Percentiles rank a stretch among this genome's conserved stretches.
These are phyloP conservation scores for Emydura subglobosa DNA, from an alignment of 2,113 vertebrate species.

Conservation along the genomic window DNA sequence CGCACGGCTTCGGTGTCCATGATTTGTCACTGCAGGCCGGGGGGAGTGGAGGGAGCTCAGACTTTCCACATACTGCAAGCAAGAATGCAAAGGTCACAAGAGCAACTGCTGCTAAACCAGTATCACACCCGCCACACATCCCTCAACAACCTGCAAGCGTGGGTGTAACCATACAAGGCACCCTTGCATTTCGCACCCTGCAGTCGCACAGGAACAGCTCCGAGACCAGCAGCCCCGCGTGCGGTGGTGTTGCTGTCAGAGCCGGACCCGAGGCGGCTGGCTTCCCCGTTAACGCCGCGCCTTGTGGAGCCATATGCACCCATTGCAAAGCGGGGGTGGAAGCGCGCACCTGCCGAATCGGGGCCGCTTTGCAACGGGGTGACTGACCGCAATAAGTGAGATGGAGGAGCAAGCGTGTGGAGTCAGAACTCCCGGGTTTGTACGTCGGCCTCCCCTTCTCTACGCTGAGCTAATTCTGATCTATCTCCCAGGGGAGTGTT, in stretches of 20 bases:
- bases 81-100: background rate
- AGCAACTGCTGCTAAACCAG: background rate
- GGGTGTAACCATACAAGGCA: background rate
- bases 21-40: slow-evolving; percentile 45
- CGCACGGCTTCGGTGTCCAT: slow-evolving; percentile 89
- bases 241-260: background rate
- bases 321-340: no score
- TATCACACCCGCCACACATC: fast-evolving
- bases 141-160: fast-evolving
- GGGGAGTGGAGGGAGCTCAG: slow-evolving; percentile 52
- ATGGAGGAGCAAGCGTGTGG: background rate
- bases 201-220: fast-evolving
- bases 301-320: background rate
- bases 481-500: background rate
- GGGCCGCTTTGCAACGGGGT: background rate
- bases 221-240: fast-evolving
- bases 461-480: background rate
- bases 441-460: background rate
- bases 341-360: background rate
- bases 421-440: background rate
- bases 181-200: fast-evolving
- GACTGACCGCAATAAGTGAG: background rate
- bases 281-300: background rate
- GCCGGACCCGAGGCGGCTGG: background rate
- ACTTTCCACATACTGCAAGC: slow-evolving; percentile 80